These are phyloP conservation scores for Drosophila robusta DNA, from an alignment of 2,888 invertebrate genomes.

Conservation along the genomic window DNA sequence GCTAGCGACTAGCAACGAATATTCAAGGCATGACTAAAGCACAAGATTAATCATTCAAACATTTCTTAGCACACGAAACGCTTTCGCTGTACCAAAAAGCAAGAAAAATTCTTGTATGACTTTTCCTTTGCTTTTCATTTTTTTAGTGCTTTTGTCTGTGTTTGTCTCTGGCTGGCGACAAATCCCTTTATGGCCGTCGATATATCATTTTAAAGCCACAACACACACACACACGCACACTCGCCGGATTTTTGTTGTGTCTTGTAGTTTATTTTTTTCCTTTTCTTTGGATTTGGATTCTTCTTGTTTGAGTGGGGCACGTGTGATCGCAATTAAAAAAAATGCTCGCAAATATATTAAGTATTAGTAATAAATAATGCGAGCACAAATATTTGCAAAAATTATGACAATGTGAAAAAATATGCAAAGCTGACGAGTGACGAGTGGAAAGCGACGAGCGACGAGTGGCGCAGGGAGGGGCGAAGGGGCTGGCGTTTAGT, in stretches of 20 bases:
- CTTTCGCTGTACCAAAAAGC: constrained; percentile 13
- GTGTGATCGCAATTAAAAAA: constrained; percentile 74
- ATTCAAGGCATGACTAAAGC: constrained; percentile 48
- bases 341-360: constrained; percentile 63
- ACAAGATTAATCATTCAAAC: constrained; percentile 56
- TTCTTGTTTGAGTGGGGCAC: constrained; percentile 49
- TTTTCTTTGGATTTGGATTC: background rate
- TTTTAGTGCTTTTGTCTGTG: constrained; percentile 8
- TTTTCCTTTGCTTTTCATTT: constrained; percentile 24
- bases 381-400: constrained; percentile 39
- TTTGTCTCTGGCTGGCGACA: constrained; percentile 47
- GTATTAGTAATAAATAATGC: constrained; percentile 76
- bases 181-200: constrained; percentile 72
- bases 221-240: constrained; percentile 32
- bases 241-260: constrained; percentile 5
- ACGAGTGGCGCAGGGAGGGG: constrained; percentile 3
- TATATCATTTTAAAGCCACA: constrained; percentile 68
- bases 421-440: background rate
- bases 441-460: background rate
- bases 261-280: constrained; percentile 9
- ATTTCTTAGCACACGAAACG: constrained; percentile 23
- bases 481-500: constrained; percentile 21
- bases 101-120: constrained; percentile 31
- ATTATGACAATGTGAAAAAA: constrained; percentile 24
- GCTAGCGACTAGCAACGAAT: constrained; percentile 17